Evolutionary conservation across 1,140 invertebrate species (phyloP).

Genomic region (Rhysida immarginata): DNA sequence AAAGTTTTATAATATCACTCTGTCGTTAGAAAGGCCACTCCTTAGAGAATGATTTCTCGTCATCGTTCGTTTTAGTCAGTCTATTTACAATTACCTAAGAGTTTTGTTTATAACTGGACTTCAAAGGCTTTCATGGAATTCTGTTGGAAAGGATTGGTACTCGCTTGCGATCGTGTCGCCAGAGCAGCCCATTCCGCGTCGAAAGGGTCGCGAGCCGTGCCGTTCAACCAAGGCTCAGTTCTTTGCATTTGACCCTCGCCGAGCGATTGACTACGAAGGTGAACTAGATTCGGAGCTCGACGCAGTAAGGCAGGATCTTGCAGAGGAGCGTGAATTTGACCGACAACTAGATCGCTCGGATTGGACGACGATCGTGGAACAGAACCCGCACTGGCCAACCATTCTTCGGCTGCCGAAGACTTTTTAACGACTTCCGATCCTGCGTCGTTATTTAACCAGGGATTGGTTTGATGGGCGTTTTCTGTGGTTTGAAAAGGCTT

Average conservation of each 20-base stretch:
- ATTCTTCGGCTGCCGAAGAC: slow-evolving; percentile 26
- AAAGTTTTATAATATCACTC: no score
- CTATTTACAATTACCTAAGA: no score
- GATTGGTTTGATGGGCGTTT: neutral
- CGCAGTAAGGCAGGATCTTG: slow-evolving; percentile 24
- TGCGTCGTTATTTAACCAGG: slow-evolving; percentile 9
- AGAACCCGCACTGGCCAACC: slow-evolving; percentile 62
- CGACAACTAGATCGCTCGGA: slow-evolving; percentile 3
- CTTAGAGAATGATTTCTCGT: no score
- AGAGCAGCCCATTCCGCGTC: slow-evolving; percentile 69
- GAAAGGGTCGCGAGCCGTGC: slow-evolving; percentile 50
- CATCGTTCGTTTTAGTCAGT: no score
- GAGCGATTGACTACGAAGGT: slow-evolving; percentile 43
- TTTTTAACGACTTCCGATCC: slow-evolving; percentile 23
- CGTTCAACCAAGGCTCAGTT: slow-evolving; percentile 17
- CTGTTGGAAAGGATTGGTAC: slow-evolving; percentile 34
- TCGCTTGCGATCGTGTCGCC: slow-evolving; percentile 23
- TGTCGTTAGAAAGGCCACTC: no score
- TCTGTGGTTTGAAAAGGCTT: no score
- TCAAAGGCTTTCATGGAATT: slow-evolving; percentile 39
- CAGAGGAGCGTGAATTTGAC: slow-evolving; percentile 38
- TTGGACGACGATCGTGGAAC: slow-evolving; percentile 4
- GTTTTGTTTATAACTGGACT: slow-evolving; percentile 35
- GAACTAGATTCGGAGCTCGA: slow-evolving; percentile 34
- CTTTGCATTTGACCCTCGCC: slow-evolving; percentile 19